Evolutionary conservation across 2,888 invertebrate genomes (phyloP).

Genomic region (Synergus japonicus): DNA sequence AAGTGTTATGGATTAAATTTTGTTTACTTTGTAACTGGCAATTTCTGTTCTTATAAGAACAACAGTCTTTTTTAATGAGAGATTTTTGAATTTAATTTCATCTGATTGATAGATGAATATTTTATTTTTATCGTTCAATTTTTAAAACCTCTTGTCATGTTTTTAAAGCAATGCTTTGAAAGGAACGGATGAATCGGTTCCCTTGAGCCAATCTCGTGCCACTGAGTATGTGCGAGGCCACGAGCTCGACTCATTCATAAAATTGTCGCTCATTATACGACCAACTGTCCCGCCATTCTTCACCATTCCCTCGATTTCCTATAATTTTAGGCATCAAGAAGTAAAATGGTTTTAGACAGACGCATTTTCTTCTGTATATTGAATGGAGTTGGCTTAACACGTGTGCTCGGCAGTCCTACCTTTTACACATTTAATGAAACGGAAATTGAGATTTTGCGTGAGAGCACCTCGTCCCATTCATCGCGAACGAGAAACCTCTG

Average conservation of each 20-base stretch:
- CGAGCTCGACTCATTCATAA: slow-evolving; percentile 44
- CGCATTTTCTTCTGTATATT: slow-evolving; percentile 8
- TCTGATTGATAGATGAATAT: not conserved
- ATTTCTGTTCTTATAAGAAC: too few species aligned
- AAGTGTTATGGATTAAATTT: not conserved
- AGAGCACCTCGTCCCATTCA: slow-evolving; percentile 53
- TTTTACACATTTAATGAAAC: slow-evolving; percentile 51
- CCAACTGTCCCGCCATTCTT: slow-evolving; percentile 50
- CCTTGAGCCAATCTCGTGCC: slow-evolving; percentile 29
- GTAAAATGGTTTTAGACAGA: not conserved
- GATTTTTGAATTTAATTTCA: too few species aligned
- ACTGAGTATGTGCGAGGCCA: slow-evolving; percentile 21
- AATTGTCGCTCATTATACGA: slow-evolving; percentile 47
- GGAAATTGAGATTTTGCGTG: slow-evolving; percentile 54
- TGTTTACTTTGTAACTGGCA: too few species aligned
- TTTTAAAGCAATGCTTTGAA: slow-evolving; percentile 29
- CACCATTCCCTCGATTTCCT: slow-evolving; percentile 48
- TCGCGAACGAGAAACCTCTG: slow-evolving; percentile 38
- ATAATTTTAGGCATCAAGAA: slow-evolving; percentile 46
- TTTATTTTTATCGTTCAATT: not conserved
- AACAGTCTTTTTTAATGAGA: too few species aligned
- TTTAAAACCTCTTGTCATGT: not conserved
- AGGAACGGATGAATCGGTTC: slow-evolving; percentile 24
- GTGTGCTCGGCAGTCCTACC: slow-evolving; percentile 41
- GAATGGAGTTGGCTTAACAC: slow-evolving; percentile 50